These are phyloP conservation scores for Zosterops borbonicus DNA, from an alignment of 2,113 vertebrate species.

Conservation along the genomic window DNA sequence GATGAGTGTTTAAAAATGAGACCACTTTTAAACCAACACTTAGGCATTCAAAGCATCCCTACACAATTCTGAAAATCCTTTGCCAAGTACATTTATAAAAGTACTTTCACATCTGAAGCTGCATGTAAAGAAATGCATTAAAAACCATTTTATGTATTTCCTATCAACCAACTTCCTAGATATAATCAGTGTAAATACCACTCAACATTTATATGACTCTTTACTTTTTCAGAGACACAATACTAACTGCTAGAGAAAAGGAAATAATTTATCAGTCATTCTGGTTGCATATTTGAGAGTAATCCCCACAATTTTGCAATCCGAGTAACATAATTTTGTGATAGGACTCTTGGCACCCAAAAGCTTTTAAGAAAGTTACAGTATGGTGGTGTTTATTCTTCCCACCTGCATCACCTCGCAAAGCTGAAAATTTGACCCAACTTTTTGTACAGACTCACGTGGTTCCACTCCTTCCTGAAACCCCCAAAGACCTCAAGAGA, in stretches of 20 bases:
- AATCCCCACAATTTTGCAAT: conserved; percentile 11
- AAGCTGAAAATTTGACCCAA: not conserved
- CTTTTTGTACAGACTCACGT: not conserved
- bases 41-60: not conserved
- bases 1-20: not conserved
- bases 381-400: not conserved
- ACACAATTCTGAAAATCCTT: not conserved
- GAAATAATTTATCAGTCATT: conserved; percentile 1
- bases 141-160: not conserved
- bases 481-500: not conserved
- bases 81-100: not conserved
- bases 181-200: conserved; percentile 10
- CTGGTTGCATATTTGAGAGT: conserved; percentile 3
- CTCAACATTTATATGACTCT: not conserved
- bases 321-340: not conserved
- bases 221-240: not conserved
- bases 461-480: not conserved
- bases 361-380: not conserved
- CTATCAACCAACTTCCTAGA: not conserved
- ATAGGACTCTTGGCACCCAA: not conserved
- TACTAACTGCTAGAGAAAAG: not conserved
- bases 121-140: not conserved
- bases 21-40: not conserved
- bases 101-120: not conserved
- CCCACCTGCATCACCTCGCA: not conserved